These are phyloP conservation scores for Deilephila porcellus DNA, from an alignment of 2,888 invertebrate species.

Conservation along the genomic window DNA sequence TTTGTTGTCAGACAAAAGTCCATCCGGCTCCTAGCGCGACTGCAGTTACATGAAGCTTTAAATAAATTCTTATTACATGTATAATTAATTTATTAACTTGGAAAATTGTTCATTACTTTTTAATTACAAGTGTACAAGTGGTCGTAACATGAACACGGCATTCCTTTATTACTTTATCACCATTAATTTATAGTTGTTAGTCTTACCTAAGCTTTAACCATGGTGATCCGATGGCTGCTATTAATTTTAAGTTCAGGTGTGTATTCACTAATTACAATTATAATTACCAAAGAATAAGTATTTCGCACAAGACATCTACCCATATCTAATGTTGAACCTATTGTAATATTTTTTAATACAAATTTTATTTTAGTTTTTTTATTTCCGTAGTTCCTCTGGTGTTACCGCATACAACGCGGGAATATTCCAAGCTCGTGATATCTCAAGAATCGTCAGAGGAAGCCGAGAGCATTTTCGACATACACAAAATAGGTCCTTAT, in stretches of 20 bases:
- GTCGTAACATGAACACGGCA: not conserved
- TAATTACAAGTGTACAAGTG: not conserved
- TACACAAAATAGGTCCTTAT: slow-evolving; percentile 3
- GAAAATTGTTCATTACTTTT: not conserved
- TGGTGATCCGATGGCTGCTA: not conserved
- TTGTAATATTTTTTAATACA: too few relatives aligned
- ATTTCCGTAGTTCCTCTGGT: not conserved
- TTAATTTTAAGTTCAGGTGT: slow-evolving; percentile 8
- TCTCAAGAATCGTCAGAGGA: not conserved
- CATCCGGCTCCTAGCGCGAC: too few relatives aligned
- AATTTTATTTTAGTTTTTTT: not conserved
- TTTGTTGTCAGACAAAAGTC: too few relatives aligned
- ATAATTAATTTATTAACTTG: not conserved
- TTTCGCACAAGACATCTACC: too few relatives aligned
- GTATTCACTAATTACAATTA: not conserved
- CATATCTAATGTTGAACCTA: too few relatives aligned
- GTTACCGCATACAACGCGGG: not conserved
- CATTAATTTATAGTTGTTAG: too few relatives aligned
- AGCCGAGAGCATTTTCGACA: not conserved
- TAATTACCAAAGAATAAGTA: too few relatives aligned
- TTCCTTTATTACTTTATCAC: not conserved
- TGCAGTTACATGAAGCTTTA: not conserved
- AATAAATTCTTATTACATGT: not conserved
- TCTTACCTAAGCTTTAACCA: not conserved
- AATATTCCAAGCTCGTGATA: not conserved